Evolutionary conservation across 1,140 invertebrate genomes (phyloP).

Genomic region (Lordiphosa mommai): DNA sequence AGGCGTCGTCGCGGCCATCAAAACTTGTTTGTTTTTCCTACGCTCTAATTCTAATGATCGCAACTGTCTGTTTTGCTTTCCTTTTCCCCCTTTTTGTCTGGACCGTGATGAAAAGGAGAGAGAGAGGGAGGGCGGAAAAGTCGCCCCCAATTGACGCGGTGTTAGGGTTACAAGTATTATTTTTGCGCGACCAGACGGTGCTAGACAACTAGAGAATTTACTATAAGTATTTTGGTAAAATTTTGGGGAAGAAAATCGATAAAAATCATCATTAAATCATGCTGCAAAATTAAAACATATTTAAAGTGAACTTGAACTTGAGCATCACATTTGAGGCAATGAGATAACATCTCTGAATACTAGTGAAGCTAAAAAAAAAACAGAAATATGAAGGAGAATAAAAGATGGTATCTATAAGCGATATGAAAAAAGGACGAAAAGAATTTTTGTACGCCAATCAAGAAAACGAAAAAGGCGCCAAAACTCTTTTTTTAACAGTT

Average conservation of each 20-base stretch:
- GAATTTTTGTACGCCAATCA: no score
- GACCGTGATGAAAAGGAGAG: not conserved
- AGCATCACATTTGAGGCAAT: not conserved
- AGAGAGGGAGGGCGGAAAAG: not conserved
- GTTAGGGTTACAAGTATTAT: constrained; percentile 71
- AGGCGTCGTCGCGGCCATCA: constrained; percentile 19
- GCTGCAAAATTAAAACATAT: constrained; percentile 41
- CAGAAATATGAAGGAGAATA: not conserved
- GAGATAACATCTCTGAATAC: not conserved
- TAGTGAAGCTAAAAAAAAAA: no score
- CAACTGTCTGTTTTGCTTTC: constrained; percentile 7
- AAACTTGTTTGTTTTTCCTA: constrained; percentile 65
- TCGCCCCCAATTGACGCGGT: constrained; percentile 21
- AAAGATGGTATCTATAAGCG: no score
- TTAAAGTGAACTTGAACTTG: constrained; percentile 35
- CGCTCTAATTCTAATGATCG: constrained; percentile 57
- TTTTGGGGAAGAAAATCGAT: constrained; percentile 50
- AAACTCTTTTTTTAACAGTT: no score
- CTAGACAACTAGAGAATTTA: constrained; percentile 27
- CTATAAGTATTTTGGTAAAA: constrained; percentile 50
- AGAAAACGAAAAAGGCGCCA: no score
- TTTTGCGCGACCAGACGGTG: constrained; percentile 65
- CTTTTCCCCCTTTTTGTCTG: constrained; percentile 15
- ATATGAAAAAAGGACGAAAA: no score
- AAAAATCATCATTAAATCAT: constrained; percentile 47